Evolutionary conservation across 2,113 vertebrate species (phyloP), one percentile per base, ranked within the genome.

Genomic region (Plestiodon gilberti): DNA sequence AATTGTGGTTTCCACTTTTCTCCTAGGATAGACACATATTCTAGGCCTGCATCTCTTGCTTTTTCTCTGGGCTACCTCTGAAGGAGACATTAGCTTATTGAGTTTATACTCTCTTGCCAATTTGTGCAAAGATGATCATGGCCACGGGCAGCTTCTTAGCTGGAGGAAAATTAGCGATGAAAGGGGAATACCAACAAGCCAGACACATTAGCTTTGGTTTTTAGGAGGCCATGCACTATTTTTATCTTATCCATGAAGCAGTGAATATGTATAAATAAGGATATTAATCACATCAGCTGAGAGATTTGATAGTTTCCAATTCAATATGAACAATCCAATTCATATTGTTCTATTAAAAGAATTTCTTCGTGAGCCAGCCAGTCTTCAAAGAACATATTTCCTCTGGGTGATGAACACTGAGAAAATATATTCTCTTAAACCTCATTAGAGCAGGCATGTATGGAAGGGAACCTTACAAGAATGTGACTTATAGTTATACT

Each of bases 191-290:
- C 22, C 52, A 61, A 88, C 25, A 78, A 74, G 23, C 87, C 80
- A 79, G 59, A 48, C 75, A 38, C 43, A 61, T 1, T 79, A 25
- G 9, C 62, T 62, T 85, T 9, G 18, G 30, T 55, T 85, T 14
- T 78, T 0, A 48, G 55, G 38, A 25, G 78, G 35, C 43, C 73
- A 87, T 71, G 78, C 28, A 43, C 33, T 87, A 35, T 85, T 88
- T 91, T 91, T 89, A 80, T 81, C 81, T 90, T 2, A 0, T 69
- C 35, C 67, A 43, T 73, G 89, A 91, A 91, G 87, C 20, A 82
- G 73, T 7, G 59, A 55, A 65, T 81, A n/a, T 0, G 5, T 79
- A 64, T 83, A 81, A 82, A 86, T 6, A 30, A 35, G 30, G 15
- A 7, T 0, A 0, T 64, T 64, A 61, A 77, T 52, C 15, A 3